These are phyloP conservation scores for Sitta europaea DNA, from an alignment of 2,113 vertebrate genomes.

Conservation along the genomic window DNA sequence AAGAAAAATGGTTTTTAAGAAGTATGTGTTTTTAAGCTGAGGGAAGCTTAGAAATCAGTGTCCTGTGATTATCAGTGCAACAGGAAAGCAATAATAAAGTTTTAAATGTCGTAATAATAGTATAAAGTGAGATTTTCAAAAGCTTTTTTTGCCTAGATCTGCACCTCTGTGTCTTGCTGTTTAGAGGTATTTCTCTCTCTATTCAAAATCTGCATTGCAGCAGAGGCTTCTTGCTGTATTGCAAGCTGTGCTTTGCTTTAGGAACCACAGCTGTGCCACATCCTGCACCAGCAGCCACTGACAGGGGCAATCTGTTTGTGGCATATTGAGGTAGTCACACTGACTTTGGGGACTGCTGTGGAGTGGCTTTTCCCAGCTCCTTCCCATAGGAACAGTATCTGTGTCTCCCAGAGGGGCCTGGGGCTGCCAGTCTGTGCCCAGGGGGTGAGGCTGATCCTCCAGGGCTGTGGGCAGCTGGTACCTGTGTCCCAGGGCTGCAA, in stretches of 20 bases:
- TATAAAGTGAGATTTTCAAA: not conserved
- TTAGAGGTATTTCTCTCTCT: not conserved
- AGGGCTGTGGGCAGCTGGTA: not conserved
- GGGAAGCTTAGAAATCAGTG: not conserved
- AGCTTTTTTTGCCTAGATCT: not conserved
- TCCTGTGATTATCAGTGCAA: not conserved
- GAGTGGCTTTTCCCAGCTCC: not conserved
- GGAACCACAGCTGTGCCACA: not conserved
- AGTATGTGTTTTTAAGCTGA: not conserved
- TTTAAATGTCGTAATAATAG: not conserved
- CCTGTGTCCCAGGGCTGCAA: accelerated
- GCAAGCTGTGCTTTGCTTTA: not conserved
- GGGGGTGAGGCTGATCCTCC: not conserved
- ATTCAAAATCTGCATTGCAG: not conserved
- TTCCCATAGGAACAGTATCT: not conserved
- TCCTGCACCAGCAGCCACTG: not conserved
- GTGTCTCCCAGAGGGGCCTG: not conserved
- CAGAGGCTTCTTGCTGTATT: not conserved
- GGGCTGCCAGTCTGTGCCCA: not conserved
- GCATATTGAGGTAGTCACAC: not conserved
- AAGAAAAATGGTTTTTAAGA: not conserved
- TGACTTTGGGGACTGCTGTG: not conserved
- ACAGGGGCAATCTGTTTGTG: not conserved
- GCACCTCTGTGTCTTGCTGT: not conserved
- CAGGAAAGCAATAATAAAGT: not conserved